phyloP scores from a whole-genome alignment of 2,113 vertebrate genomes.

The Pardalotus punctatus region DNA sequence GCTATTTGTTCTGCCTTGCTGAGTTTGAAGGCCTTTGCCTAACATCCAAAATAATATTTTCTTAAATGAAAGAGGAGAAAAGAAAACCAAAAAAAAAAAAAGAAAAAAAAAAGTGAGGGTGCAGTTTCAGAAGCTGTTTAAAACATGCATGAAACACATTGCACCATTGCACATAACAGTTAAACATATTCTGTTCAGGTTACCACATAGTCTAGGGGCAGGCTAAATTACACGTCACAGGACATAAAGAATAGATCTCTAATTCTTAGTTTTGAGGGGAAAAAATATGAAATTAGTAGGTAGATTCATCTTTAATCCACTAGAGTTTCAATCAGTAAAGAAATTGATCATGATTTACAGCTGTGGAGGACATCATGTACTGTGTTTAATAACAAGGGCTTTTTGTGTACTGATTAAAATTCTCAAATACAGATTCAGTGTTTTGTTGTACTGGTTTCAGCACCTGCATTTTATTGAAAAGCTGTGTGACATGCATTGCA shows the following conservation, averaged over 20 bases:
- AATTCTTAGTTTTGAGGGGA: accelerated
- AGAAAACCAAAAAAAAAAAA: neutral
- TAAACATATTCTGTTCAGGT: neutral
- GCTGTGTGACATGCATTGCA: neutral
- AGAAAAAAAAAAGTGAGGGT: too few relatives aligned
- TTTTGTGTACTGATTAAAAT: neutral
- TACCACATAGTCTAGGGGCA: neutral
- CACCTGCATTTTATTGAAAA: neutral
- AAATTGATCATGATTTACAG: neutral
- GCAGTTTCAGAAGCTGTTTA: neutral
- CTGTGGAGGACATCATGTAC: neutral
- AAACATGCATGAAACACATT: neutral
- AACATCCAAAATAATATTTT: neutral
- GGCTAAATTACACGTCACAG: neutral
- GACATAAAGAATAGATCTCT: neutral
- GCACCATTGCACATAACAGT: neutral
- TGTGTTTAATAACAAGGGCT: neutral
- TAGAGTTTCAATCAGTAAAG: neutral
- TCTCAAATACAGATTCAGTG: neutral
- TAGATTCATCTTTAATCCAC: neutral
- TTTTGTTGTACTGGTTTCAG: neutral
- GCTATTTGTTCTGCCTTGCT: neutral
- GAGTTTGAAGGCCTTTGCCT: neutral
- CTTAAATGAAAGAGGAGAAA: neutral
- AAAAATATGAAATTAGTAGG: neutral